A percentile compares a stretch with the other conserved stretches of the same genome.
Conservation (phyloP, 2,888 invertebrate genomes). For the Sinentomon sp. region DNA sequence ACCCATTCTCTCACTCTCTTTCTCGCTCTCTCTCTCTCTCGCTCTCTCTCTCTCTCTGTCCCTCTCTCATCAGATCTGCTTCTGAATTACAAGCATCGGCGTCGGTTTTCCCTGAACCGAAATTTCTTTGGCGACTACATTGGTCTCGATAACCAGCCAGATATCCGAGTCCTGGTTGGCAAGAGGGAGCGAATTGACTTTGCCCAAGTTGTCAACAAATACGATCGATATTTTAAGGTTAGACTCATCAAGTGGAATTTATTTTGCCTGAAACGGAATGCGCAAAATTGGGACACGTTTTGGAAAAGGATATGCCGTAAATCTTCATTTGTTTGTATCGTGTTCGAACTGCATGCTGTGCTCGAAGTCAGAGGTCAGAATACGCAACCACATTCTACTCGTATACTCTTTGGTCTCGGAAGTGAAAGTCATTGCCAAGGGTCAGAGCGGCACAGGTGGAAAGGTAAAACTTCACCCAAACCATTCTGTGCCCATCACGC, state of each 20-base stretch:
- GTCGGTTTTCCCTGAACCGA: slow-evolving; percentile 31
- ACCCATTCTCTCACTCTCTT: too few species aligned
- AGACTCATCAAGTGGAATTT: slow-evolving; percentile 3
- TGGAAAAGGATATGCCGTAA: background rate
- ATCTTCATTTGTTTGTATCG: background rate
- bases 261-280: background rate
- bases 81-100: slow-evolving; percentile 31
- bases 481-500: too few species aligned
- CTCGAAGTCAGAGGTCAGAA: too few species aligned
- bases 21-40: too few species aligned
- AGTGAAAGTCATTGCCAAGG: too few species aligned
- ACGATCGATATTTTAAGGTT: slow-evolving; percentile 35
- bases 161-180: slow-evolving; percentile 28
- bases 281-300: slow-evolving; percentile 1
- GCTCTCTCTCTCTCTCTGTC: too few species aligned
- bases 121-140: slow-evolving; percentile 40
- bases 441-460: too few species aligned
- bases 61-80: slow-evolving; percentile 20
- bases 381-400: too few species aligned
- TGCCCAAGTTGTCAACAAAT: slow-evolving; percentile 33
- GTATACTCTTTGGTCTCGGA: too few species aligned
- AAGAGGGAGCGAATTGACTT: slow-evolving; percentile 34
- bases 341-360: too few species aligned
- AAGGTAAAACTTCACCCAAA: too few species aligned
- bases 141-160: slow-evolving; percentile 31